Evolutionary conservation across 2,888 invertebrate species (phyloP).

Genomic region (Oasisia sp.): DNA sequence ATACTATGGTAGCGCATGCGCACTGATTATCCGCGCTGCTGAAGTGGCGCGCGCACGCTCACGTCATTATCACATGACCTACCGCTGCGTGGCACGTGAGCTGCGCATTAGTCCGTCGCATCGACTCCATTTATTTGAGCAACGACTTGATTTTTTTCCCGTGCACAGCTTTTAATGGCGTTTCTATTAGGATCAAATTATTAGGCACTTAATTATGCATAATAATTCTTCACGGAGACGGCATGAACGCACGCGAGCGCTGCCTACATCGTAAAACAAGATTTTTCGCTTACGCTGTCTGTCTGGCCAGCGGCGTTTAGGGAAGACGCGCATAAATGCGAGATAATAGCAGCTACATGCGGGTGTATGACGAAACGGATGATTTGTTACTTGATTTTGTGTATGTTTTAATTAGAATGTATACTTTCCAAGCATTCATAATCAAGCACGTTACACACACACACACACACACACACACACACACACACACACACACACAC

Average conservation of each 20-base stretch:
- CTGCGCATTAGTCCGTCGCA: neutral
- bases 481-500: too few relatives aligned
- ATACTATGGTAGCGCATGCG: neutral
- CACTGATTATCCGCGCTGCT: neutral
- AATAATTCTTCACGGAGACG: neutral
- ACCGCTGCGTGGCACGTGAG: neutral
- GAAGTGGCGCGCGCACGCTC: neutral
- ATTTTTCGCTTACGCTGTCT: neutral
- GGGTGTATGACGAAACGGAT: too few relatives aligned
- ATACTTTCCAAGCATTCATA: too few relatives aligned
- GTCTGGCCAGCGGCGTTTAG: neutral
- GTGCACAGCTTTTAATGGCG: neutral
- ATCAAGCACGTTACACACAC: too few relatives aligned
- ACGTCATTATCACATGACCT: neutral
- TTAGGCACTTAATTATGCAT: constrained; percentile 17
- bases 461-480: too few relatives aligned
- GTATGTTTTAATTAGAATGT: too few relatives aligned
- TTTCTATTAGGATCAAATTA: constrained; percentile 13
- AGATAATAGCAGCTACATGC: neutral
- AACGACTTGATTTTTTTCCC: neutral
- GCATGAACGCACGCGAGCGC: neutral
- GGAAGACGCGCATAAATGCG: neutral
- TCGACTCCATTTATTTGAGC: constrained; percentile 17
- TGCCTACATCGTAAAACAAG: neutral
- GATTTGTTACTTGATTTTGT: too few relatives aligned